Base-by-base conservation (phyloP, 2,888 invertebrate genomes). In the Agrilus mali region DNA sequence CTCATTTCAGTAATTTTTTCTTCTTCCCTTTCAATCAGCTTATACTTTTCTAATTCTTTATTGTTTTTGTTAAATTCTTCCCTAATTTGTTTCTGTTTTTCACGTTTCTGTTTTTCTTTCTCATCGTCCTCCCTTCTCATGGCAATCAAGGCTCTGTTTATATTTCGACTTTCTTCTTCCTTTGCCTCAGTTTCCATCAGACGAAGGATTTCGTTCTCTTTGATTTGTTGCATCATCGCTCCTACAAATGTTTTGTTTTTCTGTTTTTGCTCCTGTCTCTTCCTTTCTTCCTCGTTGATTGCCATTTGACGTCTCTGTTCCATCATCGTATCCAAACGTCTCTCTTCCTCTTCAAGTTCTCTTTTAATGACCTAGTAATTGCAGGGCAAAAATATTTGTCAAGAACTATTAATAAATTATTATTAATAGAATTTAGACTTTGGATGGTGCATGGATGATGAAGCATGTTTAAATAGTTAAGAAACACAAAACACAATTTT, bases 291-390 rank as follows among this genome's bases (percentile, higher is more conserved):
- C 1, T 72, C 68, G 20, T 66, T 58, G 4, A 80, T 68, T 0
- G 72, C 75, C 41, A 69, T 65, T 48, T 70, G 65, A 1, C 82
- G 72, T 53, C 78, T 74, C 57, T 80, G 77, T 53, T 84, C 83
- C 80, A 84, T 82, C 65, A 82, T 77, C 12, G 71, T 69, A 50
- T 83, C 80, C 40, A 82, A 69, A 65, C 77, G 64, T 46, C 62
- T 60, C 45, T 76, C 67, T 52, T 78, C 77, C 31, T 74, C 74
- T 22, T 69, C 68, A 1, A 76, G 49, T 48, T 77, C 75, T 54
- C 71, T 73, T 58, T 72, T 68, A 37, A 78, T 73, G 27, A 77
- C 61, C 41, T 72, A n/a, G n/a, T n/a, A n/a, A 40, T 27, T 27
- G 27, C 10, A 27, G 27, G 27, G 27, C 10, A 27, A 27, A 10